phyloP scores from a whole-genome alignment of 1,140 invertebrate species.

The Sitobion miscanthi region DNA sequence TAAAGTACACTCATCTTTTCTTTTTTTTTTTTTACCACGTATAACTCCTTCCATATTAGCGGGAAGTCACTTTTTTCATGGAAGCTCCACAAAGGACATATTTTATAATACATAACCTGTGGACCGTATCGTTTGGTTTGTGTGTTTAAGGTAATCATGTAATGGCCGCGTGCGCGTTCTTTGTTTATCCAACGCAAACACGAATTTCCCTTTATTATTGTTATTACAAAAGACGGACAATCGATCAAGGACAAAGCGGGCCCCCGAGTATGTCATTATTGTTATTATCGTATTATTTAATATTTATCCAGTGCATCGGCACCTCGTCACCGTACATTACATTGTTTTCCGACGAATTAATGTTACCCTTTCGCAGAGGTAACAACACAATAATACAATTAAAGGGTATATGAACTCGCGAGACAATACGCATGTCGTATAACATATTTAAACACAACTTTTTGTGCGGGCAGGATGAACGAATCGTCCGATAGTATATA shows the following conservation, averaged over 20 bases:
- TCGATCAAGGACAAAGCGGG: conserved; percentile 42
- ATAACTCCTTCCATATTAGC: not conserved
- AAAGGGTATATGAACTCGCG: not conserved
- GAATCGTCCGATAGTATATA: not conserved
- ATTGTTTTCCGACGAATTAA: conserved; percentile 48
- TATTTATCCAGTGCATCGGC: conserved; percentile 44
- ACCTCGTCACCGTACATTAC: not conserved
- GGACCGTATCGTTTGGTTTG: conserved; percentile 55
- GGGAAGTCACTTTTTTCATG: not conserved
- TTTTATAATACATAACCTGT: conserved; percentile 53
- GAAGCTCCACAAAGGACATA: conserved; percentile 29
- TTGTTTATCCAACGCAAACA: conserved; percentile 49
- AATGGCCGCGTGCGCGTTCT: conserved; percentile 34
- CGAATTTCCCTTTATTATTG: conserved; percentile 50
- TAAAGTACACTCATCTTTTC: not conserved
- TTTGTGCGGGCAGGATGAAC: not conserved
- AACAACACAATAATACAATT: not conserved
- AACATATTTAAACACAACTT: not conserved
- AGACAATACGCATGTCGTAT: not conserved
- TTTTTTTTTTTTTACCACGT: not conserved
- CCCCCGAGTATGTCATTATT: conserved; percentile 47
- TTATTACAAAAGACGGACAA: conserved; percentile 52
- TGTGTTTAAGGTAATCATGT: conserved; percentile 57
- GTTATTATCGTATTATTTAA: conserved; percentile 53
- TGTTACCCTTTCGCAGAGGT: conserved; percentile 35